Percentiles rank a stretch among this genome's conserved stretches.
These are phyloP conservation scores for Caenorhabditis doughertyi DNA, from an alignment of 2,888 invertebrate species.

Conservation along the genomic window DNA sequence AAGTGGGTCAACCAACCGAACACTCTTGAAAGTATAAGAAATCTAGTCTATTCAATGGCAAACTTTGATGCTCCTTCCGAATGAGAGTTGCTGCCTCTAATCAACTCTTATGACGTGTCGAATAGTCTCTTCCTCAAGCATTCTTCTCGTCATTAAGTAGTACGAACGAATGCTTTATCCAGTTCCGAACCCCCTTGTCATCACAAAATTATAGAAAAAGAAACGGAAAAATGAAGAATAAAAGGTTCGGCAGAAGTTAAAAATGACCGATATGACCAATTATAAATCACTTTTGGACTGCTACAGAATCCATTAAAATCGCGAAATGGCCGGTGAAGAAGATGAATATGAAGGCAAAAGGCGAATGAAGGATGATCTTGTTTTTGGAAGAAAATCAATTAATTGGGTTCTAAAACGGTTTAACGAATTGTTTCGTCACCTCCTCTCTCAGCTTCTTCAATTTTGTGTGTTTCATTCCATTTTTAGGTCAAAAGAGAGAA, in stretches of 20 bases:
- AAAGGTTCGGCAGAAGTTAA: constrained; percentile 24
- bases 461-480: constrained; percentile 21
- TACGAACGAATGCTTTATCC: constrained; percentile 17
- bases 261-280: constrained; percentile 45
- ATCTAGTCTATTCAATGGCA: constrained; percentile 32
- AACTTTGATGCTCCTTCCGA: constrained; percentile 29
- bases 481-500: constrained; percentile 32
- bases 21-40: constrained; percentile 23
- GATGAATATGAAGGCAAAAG: constrained; percentile 21
- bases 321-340: constrained; percentile 21
- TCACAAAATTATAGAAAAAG: background rate
- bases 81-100: constrained; percentile 7
- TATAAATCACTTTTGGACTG: constrained; percentile 51
- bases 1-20: constrained; percentile 47
- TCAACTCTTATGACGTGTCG: constrained; percentile 29
- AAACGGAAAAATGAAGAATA: constrained; percentile 20
- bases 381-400: constrained; percentile 31
- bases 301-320: constrained; percentile 42
- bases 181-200: constrained; percentile 23
- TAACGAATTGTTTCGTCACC: constrained; percentile 11
- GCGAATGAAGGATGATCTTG: constrained; percentile 42
- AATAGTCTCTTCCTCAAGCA: background rate
- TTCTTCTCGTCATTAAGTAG: constrained; percentile 35
- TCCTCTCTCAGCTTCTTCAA: constrained; percentile 2
- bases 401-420: constrained; percentile 37